phyloP scores from a whole-genome alignment of 2,113 vertebrate genomes.

The Centropristis striata region DNA sequence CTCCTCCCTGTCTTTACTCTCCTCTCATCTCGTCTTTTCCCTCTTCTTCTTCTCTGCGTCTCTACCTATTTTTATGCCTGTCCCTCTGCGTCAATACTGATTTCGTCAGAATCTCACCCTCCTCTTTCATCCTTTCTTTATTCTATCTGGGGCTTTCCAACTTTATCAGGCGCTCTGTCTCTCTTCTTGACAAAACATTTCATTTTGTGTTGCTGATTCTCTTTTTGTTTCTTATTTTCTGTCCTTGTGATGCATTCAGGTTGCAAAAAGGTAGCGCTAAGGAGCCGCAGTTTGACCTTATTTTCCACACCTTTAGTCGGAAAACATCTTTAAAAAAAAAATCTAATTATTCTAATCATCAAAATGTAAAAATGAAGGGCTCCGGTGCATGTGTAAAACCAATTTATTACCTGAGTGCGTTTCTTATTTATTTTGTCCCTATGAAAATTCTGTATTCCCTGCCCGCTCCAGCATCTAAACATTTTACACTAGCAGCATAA shows the following conservation, averaged over 20 bases:
- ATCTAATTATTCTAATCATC: constrained; percentile 39
- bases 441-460: not conserved
- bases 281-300: not conserved
- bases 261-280: constrained; percentile 3
- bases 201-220: constrained; percentile 18
- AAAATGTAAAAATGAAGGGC: constrained; percentile 35
- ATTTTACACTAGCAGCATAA: constrained; percentile 17
- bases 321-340: constrained; percentile 18
- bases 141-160: constrained; percentile 24
- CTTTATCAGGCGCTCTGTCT: constrained; percentile 33
- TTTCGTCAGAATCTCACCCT: constrained; percentile 51
- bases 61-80: constrained; percentile 63
- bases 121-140: constrained; percentile 28
- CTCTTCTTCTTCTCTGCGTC: constrained; percentile 25
- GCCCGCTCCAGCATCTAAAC: constrained; percentile 13
- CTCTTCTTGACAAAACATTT: constrained; percentile 31
- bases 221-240: constrained; percentile 16
- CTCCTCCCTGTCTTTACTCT: constrained; percentile 44
- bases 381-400: constrained; percentile 35
- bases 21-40: constrained; percentile 32
- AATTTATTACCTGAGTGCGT: constrained; percentile 66
- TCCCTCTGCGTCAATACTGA: constrained; percentile 63
- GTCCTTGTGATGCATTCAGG: constrained; percentile 5
- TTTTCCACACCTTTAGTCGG: not conserved
- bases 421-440: constrained; percentile 34